Percentiles rank a stretch among this genome's conserved stretches.
phyloP scores from a whole-genome alignment of 53 echinoderm and acorn worm species.

The Stichopus horrens region DNA sequence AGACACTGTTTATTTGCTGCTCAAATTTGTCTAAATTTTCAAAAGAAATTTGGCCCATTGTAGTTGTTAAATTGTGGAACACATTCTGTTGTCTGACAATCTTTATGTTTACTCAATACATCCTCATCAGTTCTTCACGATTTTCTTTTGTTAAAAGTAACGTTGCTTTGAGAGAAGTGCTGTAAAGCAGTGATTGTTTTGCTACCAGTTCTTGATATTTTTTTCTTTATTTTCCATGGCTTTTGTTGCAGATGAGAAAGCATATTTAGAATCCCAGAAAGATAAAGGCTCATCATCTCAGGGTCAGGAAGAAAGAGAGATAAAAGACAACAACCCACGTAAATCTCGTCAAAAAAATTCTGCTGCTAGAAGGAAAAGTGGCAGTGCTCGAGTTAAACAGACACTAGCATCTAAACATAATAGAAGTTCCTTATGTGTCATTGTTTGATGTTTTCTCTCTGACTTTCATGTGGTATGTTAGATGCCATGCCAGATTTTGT shows the following conservation, averaged over 20 bases:
- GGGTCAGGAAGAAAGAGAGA: constrained; percentile 16
- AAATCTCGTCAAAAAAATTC: constrained; percentile 7
- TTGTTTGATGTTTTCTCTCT: constrained; percentile 3
- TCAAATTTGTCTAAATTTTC: too few relatives aligned
- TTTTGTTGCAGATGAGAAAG: constrained; percentile 35
- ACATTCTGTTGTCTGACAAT: too few relatives aligned
- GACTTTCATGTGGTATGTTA: background rate
- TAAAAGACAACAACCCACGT: background rate
- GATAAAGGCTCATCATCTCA: constrained; percentile 36
- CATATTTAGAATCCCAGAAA: constrained; percentile 13
- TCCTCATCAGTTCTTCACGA: too few relatives aligned
- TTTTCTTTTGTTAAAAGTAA: too few relatives aligned
- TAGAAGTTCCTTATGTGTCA: constrained; percentile 26
- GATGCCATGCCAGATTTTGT: background rate
- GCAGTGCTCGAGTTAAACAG: constrained; percentile 28
- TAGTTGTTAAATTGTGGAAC: too few relatives aligned
- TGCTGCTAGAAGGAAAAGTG: constrained; percentile 30
- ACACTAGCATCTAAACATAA: constrained; percentile 24
- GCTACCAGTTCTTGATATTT: too few relatives aligned
- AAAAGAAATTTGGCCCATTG: too few relatives aligned
- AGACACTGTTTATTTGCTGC: too few relatives aligned
- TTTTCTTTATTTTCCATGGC: background rate
- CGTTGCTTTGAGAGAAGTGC: too few relatives aligned
- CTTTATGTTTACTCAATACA: too few relatives aligned
- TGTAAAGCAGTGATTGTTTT: too few relatives aligned